phyloP scores from a whole-genome alignment of 2,113 vertebrate genomes.

The Neolamprologus devosi region DNA sequence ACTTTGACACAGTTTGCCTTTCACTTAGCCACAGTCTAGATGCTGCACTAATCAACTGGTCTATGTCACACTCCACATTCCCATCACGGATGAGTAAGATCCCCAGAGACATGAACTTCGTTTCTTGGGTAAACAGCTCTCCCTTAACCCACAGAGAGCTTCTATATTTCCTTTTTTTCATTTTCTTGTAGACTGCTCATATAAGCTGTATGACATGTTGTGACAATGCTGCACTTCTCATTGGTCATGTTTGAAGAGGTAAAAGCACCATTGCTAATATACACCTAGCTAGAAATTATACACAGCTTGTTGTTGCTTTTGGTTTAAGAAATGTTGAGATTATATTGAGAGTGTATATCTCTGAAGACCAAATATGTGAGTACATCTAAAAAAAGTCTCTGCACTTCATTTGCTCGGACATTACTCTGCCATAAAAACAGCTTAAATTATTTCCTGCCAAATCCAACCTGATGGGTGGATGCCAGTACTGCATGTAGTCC shows the following conservation, averaged over 20 bases:
- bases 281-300: neutral
- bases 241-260: neutral
- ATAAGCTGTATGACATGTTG: neutral
- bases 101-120: neutral
- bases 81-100: neutral
- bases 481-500: neutral
- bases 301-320: neutral
- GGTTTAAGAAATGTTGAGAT: neutral
- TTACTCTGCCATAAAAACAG: neutral
- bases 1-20: neutral
- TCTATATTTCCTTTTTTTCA: neutral
- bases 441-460: neutral
- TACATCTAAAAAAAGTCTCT: neutral
- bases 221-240: neutral
- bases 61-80: neutral
- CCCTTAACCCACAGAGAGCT: neutral
- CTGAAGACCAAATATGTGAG: neutral
- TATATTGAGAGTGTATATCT: neutral
- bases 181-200: neutral
- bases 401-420: neutral
- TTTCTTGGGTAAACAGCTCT: neutral
- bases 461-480: neutral
- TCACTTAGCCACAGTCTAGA: neutral
- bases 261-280: neutral
- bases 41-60: neutral